Conservation (phyloP, 2,797 vertebrate genomes). For the Ceyx erithaca region DNA sequence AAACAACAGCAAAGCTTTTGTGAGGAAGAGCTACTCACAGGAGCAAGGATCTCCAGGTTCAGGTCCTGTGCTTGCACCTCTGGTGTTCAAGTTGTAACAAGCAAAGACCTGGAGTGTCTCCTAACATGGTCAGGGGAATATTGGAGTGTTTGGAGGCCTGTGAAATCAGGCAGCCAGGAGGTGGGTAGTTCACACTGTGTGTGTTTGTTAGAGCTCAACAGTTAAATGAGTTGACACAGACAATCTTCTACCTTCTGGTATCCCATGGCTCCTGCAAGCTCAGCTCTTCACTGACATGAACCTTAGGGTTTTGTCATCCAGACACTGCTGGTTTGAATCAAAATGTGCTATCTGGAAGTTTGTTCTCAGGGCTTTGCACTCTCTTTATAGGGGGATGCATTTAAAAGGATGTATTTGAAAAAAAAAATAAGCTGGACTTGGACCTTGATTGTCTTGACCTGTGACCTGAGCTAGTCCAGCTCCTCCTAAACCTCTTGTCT, state of each 20-base stretch:
- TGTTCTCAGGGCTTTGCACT: constrained; percentile 68
- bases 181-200: not conserved
- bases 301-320: constrained; percentile 19
- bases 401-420: constrained; percentile 5
- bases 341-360: constrained; percentile 11
- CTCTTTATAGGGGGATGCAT: not conserved
- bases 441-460: not conserved
- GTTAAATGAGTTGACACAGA: not conserved
- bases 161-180: not conserved
- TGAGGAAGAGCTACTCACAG: not conserved
- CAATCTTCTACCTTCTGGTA: constrained; percentile 19
- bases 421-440: not conserved
- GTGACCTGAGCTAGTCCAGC: not conserved
- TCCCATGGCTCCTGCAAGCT: not conserved
- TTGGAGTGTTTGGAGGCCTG: not conserved
- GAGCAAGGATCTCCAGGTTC: not conserved
- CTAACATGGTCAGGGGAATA: rapidly evolving
- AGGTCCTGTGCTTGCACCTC: not conserved
- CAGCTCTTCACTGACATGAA: constrained; percentile 14
- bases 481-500: not conserved
- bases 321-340: constrained; percentile 35
- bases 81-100: not conserved
- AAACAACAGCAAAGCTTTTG: not conserved
- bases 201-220: not conserved
- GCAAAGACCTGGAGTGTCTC: not conserved